A percentile compares a stretch with the other conserved stretches of the same genome.
These are phyloP conservation scores for Conus canariensis DNA, from an alignment of 2,888 invertebrate species.

Conservation along the genomic window DNA sequence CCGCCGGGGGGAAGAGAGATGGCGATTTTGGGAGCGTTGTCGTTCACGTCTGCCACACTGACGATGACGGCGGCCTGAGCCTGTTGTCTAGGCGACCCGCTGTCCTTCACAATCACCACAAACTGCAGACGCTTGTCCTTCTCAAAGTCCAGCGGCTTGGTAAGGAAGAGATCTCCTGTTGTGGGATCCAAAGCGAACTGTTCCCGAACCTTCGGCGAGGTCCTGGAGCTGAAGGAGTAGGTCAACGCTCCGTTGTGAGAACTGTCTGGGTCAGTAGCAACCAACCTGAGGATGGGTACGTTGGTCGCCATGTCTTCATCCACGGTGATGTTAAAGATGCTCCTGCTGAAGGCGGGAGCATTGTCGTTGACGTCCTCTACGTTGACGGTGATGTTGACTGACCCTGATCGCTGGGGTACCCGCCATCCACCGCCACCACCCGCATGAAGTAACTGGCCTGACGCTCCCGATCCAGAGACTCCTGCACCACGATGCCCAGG, in stretches of 20 bases:
- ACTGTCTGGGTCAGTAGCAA: constrained; percentile 90
- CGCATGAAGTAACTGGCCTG: constrained; percentile 59
- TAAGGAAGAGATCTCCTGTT: constrained; percentile 90
- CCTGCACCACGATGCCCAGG: constrained; percentile 62
- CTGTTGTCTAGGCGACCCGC: constrained; percentile 58
- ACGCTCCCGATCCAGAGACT: constrained; percentile 65
- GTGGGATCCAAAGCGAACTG: constrained; percentile 86
- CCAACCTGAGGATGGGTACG: constrained; percentile 80
- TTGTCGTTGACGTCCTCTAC: constrained; percentile 72
- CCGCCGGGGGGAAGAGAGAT: constrained; percentile 91
- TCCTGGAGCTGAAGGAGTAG: constrained; percentile 76
- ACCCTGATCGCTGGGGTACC: constrained; percentile 61
- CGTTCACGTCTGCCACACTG: constrained; percentile 85
- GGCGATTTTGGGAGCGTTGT: constrained; percentile 92
- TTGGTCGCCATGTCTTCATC: constrained; percentile 61
- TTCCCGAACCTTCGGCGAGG: constrained; percentile 61
- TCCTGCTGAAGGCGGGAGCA: constrained; percentile 60
- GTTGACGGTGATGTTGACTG: constrained; percentile 64
- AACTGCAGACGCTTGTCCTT: constrained; percentile 86
- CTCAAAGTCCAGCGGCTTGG: constrained; percentile 91
- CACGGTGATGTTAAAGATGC: constrained; percentile 61
- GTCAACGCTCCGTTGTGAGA: constrained; percentile 85
- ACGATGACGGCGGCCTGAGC: constrained; percentile 81
- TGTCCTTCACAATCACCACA: constrained; percentile 80
- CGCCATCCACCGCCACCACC: constrained; percentile 70